phyloP scores from a whole-genome alignment of 2,797 vertebrate genomes.

The Propithecus deckenii region DNA sequence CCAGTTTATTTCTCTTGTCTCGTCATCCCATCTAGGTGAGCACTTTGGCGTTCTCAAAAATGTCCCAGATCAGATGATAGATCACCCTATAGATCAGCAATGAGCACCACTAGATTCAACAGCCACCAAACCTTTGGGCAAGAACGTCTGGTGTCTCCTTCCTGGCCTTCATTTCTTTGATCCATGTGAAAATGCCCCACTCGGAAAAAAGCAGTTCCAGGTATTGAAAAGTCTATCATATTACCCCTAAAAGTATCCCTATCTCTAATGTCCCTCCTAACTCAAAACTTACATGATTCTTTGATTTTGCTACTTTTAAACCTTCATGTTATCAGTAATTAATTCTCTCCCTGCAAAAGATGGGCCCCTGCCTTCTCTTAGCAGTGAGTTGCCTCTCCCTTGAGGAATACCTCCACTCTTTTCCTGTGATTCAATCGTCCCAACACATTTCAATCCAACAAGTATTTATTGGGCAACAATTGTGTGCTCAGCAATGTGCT shows the following conservation, averaged over 20 bases:
- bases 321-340: not conserved
- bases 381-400: not conserved
- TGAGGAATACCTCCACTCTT: not conserved
- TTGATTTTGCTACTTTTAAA: not conserved
- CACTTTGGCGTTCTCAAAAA: not conserved
- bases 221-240: not conserved
- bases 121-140: not conserved
- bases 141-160: not conserved
- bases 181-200: not conserved
- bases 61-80: not conserved
- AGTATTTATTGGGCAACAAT: slow-evolving; percentile 4
- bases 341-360: not conserved
- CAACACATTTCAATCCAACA: slow-evolving; percentile 40
- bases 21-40: not conserved
- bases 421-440: slow-evolving; percentile 5
- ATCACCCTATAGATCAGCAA: not conserved
- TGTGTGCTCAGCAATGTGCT: not conserved
- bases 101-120: not conserved
- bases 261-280: not conserved
- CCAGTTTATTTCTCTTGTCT: not conserved
- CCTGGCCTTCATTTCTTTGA: not conserved
- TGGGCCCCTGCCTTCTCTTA: not conserved
- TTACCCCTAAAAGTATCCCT: not conserved
- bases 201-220: not conserved
- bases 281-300: not conserved